phyloP scores from a whole-genome alignment of 2,113 vertebrate species.

The Oryzias celebensis region DNA sequence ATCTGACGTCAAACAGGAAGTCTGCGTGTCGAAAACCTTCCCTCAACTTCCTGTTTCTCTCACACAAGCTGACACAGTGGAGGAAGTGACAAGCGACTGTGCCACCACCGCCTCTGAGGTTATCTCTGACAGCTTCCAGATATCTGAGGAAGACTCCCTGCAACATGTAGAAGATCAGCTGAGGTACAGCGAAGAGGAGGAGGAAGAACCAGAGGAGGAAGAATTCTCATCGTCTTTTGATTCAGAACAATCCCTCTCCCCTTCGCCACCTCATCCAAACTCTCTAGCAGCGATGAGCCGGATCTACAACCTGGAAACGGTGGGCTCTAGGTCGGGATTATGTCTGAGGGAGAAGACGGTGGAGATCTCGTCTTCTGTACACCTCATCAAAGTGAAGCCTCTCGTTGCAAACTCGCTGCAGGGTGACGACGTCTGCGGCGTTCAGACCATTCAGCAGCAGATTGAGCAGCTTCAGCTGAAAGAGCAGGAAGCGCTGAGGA shows the following conservation, averaged over 20 bases:
- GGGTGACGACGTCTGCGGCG: conserved; percentile 39
- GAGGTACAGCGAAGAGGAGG: conserved; percentile 28
- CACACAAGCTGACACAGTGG: conserved; percentile 45
- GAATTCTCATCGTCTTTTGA: conserved; percentile 43
- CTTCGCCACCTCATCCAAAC: conserved; percentile 56
- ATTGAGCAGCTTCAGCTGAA: conserved; percentile 71
- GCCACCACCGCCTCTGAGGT: conserved; percentile 19
- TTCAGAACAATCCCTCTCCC: conserved; percentile 37
- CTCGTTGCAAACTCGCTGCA: conserved; percentile 47
- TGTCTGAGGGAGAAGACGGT: conserved; percentile 63
- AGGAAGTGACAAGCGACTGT: conserved; percentile 54
- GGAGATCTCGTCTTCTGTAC: conserved; percentile 56
- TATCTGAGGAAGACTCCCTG: conserved; percentile 27
- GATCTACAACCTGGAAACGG: conserved; percentile 75
- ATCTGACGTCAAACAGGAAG: conserved; percentile 75
- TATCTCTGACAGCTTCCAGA: conserved; percentile 18
- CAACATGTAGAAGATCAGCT: conserved; percentile 53
- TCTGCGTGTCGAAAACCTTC: conserved; percentile 61
- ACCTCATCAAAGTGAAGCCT: conserved; percentile 64
- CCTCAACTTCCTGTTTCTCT: conserved; percentile 78
- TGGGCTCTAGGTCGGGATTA: conserved; percentile 65
- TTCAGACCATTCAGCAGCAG: conserved; percentile 57
- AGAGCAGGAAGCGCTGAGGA: conserved; percentile 64
- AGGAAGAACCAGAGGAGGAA: conserved; percentile 41
- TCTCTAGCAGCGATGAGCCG: conserved; percentile 73